Conservation (phyloP, 2,113 vertebrate species). For the Falcunculus frontatus region DNA sequence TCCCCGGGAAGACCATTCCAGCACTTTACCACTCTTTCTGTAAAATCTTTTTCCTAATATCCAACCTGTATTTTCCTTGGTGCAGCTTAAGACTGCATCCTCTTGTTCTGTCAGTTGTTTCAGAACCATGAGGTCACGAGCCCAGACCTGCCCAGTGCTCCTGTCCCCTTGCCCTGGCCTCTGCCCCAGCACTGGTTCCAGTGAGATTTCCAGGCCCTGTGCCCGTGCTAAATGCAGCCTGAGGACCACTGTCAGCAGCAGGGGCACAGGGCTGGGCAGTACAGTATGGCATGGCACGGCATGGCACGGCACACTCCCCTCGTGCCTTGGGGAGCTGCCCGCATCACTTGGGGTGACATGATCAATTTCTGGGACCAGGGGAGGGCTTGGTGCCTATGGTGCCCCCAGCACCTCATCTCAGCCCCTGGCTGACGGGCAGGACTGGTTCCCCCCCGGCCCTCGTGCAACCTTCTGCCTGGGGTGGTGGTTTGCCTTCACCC, state of each 20-base stretch:
- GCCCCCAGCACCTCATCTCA: not conserved
- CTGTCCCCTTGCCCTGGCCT: not conserved
- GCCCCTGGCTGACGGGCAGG: not conserved
- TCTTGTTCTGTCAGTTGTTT: no score
- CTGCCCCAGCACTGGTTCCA: accelerated
- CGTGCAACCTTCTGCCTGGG: not conserved
- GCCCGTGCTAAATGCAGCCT: not conserved
- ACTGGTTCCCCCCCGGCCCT: accelerated
- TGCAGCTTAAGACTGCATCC: no score
- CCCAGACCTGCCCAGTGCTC: not conserved
- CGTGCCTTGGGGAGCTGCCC: accelerated
- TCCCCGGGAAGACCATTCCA: no score
- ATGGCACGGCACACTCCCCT: accelerated
- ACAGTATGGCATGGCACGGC: accelerated
- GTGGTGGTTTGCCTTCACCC: not conserved
- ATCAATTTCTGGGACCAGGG: not conserved
- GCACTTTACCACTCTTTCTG: no score
- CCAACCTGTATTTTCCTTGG: no score
- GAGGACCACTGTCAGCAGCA: not conserved
- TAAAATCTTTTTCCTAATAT: no score
- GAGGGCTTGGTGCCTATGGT: not conserved
- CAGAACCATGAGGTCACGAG: not conserved
- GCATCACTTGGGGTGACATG: accelerated
- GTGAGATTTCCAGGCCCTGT: not conserved
- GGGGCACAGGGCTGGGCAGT: not conserved